Percentiles rank a stretch among this genome's conserved stretches.
Evolutionary conservation across 2,113 vertebrate species (phyloP).

Genomic region (Eclectus roratus): DNA sequence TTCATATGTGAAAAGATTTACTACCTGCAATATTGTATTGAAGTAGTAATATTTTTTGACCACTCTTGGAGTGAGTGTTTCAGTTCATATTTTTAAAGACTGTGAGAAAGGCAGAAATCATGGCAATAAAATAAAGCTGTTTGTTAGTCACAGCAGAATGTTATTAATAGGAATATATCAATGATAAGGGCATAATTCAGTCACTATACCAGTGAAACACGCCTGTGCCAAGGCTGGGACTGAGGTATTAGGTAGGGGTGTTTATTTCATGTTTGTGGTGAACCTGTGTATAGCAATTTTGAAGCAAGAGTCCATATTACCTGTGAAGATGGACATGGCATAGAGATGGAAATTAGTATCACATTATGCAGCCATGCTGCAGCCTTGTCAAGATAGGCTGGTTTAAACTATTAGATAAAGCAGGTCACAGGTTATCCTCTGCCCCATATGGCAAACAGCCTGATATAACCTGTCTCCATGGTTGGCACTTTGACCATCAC

Average conservation of each 20-base stretch:
- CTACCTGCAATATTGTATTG: not conserved
- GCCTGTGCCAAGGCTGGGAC: not conserved
- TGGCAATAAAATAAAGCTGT: conserved; percentile 24
- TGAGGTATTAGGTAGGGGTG: not conserved
- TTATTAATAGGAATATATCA: not conserved
- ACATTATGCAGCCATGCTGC: fast-evolving
- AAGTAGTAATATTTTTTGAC: conserved; percentile 25
- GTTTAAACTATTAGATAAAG: not conserved
- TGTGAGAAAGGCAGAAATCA: conserved; percentile 3
- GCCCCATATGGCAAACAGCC: not conserved
- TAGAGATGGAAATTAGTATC: not conserved
- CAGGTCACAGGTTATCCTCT: not conserved
- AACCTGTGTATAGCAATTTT: not conserved
- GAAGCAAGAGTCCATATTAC: not conserved
- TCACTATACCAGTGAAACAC: not conserved
- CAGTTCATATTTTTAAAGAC: conserved; percentile 26
- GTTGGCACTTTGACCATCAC: fast-evolving
- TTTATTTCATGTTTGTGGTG: not conserved
- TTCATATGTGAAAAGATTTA: conserved; percentile 32
- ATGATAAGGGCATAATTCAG: not conserved
- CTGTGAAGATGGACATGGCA: not conserved
- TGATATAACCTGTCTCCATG: fast-evolving
- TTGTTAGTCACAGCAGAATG: not conserved
- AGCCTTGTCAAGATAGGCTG: not conserved
- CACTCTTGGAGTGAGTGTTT: not conserved